phyloP scores from a whole-genome alignment of 2,797 vertebrate species.

The Enteromius radiatus region DNA sequence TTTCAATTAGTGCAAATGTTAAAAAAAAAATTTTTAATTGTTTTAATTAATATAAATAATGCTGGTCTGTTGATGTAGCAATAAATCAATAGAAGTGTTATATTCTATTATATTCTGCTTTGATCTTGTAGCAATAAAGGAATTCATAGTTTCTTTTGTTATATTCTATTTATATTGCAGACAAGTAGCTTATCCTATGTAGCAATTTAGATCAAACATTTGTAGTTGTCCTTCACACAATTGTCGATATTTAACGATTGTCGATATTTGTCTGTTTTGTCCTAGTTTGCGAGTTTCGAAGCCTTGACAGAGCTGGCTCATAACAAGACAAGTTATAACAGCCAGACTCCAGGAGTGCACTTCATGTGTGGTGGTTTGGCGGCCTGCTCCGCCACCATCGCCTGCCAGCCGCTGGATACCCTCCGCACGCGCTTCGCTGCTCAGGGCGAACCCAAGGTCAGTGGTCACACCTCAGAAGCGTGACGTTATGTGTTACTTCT shows the following conservation, averaged over 20 bases:
- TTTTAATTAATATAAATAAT: not conserved
- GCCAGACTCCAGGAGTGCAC: slow-evolving; percentile 79
- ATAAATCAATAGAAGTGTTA: not conserved
- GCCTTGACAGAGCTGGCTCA: slow-evolving; percentile 86
- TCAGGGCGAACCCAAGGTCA: slow-evolving; percentile 95
- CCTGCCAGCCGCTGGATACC: slow-evolving; percentile 91
- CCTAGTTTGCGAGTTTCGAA: slow-evolving; percentile 90
- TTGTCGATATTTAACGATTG: not conserved
- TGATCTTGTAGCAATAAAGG: not conserved
- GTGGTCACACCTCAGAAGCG: slow-evolving; percentile 20
- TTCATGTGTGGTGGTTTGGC: slow-evolving; percentile 90
- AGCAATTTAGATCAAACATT: not conserved
- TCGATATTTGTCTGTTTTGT: not conserved
- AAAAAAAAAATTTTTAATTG: too few relatives aligned
- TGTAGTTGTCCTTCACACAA: not conserved
- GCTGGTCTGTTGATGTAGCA: not conserved
- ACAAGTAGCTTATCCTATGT: not conserved
- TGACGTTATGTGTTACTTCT: not conserved
- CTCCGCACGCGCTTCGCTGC: slow-evolving; percentile 94
- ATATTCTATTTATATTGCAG: not conserved
- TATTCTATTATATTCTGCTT: not conserved
- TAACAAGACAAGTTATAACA: slow-evolving; percentile 71
- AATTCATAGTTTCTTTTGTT: not conserved
- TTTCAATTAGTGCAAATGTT: not conserved
- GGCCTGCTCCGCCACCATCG: slow-evolving; percentile 84